phyloP scores from a whole-genome alignment of 2,797 vertebrate genomes.

The Peromyscus eremicus region DNA sequence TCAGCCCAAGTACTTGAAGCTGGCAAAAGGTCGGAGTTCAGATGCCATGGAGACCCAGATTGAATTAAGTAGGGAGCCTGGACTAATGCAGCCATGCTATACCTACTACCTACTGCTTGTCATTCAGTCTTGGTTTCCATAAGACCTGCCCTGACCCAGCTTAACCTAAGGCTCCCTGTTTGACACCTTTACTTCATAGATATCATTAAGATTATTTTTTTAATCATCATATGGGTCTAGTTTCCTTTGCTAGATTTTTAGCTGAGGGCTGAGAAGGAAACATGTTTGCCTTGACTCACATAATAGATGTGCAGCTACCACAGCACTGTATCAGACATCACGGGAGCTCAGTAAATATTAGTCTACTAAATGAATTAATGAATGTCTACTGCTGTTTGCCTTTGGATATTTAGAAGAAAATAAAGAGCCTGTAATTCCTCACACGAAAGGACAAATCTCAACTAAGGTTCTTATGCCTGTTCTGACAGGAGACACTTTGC shows the following conservation, averaged over 20 bases:
- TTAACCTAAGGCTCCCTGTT: background rate
- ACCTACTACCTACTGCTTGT: background rate
- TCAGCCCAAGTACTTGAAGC: background rate
- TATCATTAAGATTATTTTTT: background rate
- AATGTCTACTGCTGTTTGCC: background rate
- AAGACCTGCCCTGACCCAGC: background rate
- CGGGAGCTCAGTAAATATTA: background rate
- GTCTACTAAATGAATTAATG: background rate
- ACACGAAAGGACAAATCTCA: background rate
- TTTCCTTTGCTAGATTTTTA: background rate
- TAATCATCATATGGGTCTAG: background rate
- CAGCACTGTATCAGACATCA: background rate
- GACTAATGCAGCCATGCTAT: background rate
- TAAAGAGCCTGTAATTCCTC: background rate
- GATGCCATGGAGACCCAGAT: background rate
- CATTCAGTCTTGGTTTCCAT: background rate
- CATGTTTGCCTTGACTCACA: background rate
- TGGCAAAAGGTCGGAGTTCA: background rate
- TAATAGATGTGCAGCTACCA: background rate
- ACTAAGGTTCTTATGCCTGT: background rate
- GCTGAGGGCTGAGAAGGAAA: background rate
- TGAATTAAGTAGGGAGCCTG: conserved; percentile 1
- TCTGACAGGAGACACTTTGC: background rate
- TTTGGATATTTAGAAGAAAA: background rate
- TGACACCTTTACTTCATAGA: background rate